A percentile compares a stretch with the other conserved stretches of the same genome.
phyloP scores from a whole-genome alignment of 2,113 vertebrate genomes.

The Microcebus murinus region DNA sequence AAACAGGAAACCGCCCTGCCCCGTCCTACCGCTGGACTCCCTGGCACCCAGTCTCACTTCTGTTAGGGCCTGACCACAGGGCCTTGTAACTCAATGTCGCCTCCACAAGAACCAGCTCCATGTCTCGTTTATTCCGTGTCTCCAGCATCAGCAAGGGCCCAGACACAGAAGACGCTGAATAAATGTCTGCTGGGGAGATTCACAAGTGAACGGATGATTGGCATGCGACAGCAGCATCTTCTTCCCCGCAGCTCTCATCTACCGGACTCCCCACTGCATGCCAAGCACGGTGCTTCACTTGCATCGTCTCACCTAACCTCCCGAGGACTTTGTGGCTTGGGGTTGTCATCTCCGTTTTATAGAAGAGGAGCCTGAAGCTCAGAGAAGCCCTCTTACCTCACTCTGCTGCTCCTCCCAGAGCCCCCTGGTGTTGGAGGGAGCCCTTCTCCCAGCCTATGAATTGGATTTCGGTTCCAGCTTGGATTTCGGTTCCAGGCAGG shows the following conservation, averaged over 20 bases:
- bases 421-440: neutral
- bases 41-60: neutral
- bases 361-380: neutral
- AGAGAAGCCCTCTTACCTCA: neutral
- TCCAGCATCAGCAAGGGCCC: neutral
- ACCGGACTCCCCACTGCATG: neutral
- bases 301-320: neutral
- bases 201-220: fast-evolving
- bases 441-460: neutral
- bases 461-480: neutral
- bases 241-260: neutral
- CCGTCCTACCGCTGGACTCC: neutral
- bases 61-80: neutral
- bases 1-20: neutral
- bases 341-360: neutral
- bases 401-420: neutral
- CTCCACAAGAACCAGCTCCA: neutral
- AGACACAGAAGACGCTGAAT: neutral
- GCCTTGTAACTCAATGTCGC: neutral
- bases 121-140: neutral
- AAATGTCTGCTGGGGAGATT: fast-evolving
- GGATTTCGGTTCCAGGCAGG: neutral
- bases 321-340: neutral
- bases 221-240: neutral
- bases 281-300: neutral